These are phyloP conservation scores for Pogonomyrmex californicus DNA, from an alignment of 1,140 invertebrate genomes.

Conservation along the genomic window DNA sequence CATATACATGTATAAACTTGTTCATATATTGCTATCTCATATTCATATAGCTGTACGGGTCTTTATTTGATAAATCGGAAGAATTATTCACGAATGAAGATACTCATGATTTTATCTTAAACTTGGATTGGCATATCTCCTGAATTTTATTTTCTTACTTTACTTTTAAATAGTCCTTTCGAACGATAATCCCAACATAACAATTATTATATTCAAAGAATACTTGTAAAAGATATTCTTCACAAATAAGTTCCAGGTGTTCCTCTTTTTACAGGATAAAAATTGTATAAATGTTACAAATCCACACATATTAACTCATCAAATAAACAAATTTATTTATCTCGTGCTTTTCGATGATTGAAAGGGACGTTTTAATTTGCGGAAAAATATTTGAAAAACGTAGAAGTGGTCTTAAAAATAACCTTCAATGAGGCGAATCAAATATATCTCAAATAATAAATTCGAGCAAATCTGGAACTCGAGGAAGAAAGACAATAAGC, in stretches of 20 bases:
- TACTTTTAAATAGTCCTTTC: not conserved
- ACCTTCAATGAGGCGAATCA: not conserved
- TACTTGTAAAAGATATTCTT: not conserved
- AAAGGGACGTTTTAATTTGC: not conserved
- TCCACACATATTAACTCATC: too few relatives aligned
- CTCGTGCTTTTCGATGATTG: not conserved
- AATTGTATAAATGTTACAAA: not conserved
- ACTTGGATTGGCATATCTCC: not conserved
- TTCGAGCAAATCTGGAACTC: not conserved
- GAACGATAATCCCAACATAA: not conserved
- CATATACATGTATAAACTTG: too few relatives aligned
- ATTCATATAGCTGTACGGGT: conserved; percentile 32
- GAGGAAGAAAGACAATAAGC: not conserved
- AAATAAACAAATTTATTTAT: too few relatives aligned
- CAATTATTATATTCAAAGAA: not conserved
- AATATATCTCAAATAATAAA: not conserved
- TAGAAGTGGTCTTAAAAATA: not conserved
- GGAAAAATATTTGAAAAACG: not conserved
- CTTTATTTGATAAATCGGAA: conserved; percentile 17
- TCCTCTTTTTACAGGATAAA: not conserved
- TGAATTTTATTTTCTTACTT: not conserved
- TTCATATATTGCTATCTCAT: conserved; percentile 36
- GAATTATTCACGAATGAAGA: conserved; percentile 12
- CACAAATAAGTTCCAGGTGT: not conserved
- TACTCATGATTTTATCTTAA: not conserved